Evolutionary conservation across 2,888 invertebrate species (phyloP).

Genomic region (Therioaphis trifolii): DNA sequence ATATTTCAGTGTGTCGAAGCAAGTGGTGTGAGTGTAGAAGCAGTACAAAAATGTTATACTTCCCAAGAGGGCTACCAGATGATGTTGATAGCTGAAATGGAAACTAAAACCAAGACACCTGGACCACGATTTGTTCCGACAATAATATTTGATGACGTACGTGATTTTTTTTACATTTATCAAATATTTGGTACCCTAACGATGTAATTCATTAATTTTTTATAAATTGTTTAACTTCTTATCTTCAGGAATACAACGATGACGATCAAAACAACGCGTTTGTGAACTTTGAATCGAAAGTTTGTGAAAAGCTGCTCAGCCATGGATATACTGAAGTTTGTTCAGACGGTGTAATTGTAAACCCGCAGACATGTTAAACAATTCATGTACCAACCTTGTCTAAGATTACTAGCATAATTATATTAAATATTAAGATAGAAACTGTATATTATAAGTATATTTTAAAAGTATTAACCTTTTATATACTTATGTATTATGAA

Average conservation of each 20-base stretch:
- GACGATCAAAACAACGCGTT: slow-evolving; percentile 24
- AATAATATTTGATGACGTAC: slow-evolving; percentile 71
- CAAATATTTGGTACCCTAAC: background rate
- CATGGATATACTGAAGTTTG: slow-evolving; percentile 1
- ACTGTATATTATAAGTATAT: background rate
- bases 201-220: background rate
- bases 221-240: background rate
- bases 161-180: slow-evolving; percentile 63
- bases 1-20: slow-evolving; percentile 70
- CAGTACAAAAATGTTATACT: slow-evolving; percentile 69
- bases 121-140: slow-evolving; percentile 72
- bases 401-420: background rate
- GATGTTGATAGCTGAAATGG: slow-evolving; percentile 71
- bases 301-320: slow-evolving; percentile 18
- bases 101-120: slow-evolving; percentile 68
- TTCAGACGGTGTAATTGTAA: background rate
- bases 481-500: background rate
- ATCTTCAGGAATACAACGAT: slow-evolving; percentile 11
- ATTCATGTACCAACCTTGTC: background rate
- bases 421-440: background rate
- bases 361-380: slow-evolving; percentile 6
- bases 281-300: slow-evolving; percentile 5
- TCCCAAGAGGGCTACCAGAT: slow-evolving; percentile 69
- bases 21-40: slow-evolving; percentile 68
- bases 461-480: background rate